These are phyloP conservation scores for Drosophila lini DNA, from an alignment of 1,140 invertebrate genomes.

Conservation along the genomic window DNA sequence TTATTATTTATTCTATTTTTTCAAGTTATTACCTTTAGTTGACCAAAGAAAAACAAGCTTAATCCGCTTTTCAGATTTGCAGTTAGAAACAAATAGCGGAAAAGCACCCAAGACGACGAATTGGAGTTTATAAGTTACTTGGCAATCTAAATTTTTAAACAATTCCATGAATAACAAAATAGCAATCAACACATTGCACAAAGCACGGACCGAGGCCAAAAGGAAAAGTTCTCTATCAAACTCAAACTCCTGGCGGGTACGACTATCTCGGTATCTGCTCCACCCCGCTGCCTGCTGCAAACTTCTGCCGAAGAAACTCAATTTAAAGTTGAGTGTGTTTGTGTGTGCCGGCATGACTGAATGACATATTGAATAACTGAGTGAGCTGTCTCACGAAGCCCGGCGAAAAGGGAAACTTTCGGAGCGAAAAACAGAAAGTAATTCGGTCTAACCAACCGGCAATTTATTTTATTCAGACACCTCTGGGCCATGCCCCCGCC, in stretches of 20 bases:
- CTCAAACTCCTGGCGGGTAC: conserved; percentile 9
- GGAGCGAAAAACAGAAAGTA: conserved; percentile 43
- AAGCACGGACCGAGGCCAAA: conserved; percentile 16
- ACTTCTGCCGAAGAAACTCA: conserved; percentile 50
- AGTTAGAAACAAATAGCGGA: conserved; percentile 2
- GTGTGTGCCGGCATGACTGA: conserved; percentile 39
- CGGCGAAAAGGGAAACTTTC: conserved; percentile 56
- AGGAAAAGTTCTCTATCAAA: conserved; percentile 59
- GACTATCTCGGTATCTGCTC: conserved; percentile 30
- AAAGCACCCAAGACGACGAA: conserved; percentile 9
- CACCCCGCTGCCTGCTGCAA: conserved; percentile 18
- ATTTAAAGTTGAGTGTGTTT: conserved; percentile 63
- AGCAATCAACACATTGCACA: conserved; percentile 63
- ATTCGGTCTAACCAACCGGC: conserved; percentile 42
- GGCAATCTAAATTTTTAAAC: conserved; percentile 74
- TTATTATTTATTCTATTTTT: conserved; percentile 6
- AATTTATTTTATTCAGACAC: conserved; percentile 73
- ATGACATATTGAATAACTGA: conserved; percentile 62
- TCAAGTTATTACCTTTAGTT: conserved; percentile 1
- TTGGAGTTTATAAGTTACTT: conserved; percentile 50
- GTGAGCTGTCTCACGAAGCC: conserved; percentile 25
- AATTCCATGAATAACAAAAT: conserved; percentile 76
- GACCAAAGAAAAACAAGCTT: conserved; percentile 19
- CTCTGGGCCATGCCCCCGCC: conserved; percentile 36
- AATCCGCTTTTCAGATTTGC: conserved; percentile 31